Base-by-base conservation (phyloP, 2,113 vertebrate genomes). In the Pontoporia blainvillei region DNA sequence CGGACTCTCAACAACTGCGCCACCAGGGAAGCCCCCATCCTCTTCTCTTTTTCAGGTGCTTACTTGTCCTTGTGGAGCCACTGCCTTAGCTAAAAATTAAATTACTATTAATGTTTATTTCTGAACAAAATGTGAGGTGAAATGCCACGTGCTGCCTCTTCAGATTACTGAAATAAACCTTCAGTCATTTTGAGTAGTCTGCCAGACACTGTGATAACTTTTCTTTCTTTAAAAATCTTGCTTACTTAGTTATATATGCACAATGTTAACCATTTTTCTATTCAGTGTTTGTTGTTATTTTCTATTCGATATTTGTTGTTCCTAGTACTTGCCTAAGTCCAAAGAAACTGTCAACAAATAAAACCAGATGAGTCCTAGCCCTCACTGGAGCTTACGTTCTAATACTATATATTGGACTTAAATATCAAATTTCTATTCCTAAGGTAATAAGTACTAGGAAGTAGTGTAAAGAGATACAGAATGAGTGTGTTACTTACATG, bases 61-160 rank as follows among this genome's bases (percentile, higher is more conserved):
- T 90, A 78, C 75, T 72, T 88, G 36, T 76, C 49, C 54, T 91
- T 75, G 27, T 6, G 23, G 23, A 79, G 46, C n/a, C n/a, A 92
- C 18, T 41, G 27, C 6, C 69, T 62, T 84, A 49, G 8, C n/a
- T 94, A 86, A 96, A 96, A 73, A 62, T 81, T 90, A 95, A 97
- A 78, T 82, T 85, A 62, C 23, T 83, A 27, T 82, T 54, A 64
- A 91, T 39, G n/a, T 95, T 89, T 76, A 66, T 95, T 95, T 96
- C 71, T 66, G 25, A 92, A 76, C 1, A 87, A 73, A 91, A 72
- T 67, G 9, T 85, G 39, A 94, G 5, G 59, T 82, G 7, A 95
- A 95, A 90, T 86, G 36, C 8, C 8, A 44, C 29, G 18, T 18
- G 8, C 25, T 85, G 39, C 23, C 27, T 78, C 44, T 71, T 71